These are phyloP conservation scores for Macropus fuliginosus DNA, from an alignment of 2,797 vertebrate genomes.

Conservation along the genomic window DNA sequence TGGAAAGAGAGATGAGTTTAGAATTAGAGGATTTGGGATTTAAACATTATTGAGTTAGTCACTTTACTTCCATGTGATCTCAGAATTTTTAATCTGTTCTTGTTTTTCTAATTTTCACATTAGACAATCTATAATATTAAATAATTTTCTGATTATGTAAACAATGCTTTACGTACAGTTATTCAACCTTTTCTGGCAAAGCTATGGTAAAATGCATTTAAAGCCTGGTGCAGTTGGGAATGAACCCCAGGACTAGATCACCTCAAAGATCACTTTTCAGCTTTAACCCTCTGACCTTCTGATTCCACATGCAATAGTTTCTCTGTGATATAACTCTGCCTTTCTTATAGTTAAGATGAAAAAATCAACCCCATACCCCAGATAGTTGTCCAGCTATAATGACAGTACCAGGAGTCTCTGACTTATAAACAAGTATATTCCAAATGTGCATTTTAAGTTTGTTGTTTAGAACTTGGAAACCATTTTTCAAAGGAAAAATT, in stretches of 20 bases:
- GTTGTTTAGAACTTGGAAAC: neutral
- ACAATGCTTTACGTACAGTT: neutral
- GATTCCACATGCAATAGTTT: neutral
- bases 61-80: neutral
- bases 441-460: neutral
- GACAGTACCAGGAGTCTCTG: neutral
- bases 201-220: neutral
- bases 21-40: neutral
- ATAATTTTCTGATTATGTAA: neutral
- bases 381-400: neutral
- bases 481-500: neutral
- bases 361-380: neutral
- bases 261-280: neutral
- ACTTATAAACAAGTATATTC: neutral
- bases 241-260: neutral
- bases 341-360: neutral
- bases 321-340: neutral
- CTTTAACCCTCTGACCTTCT: neutral
- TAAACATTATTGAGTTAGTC: neutral
- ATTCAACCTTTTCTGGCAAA: constrained; percentile 14
- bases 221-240: neutral
- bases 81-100: neutral
- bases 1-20: neutral
- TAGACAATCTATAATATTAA: neutral
- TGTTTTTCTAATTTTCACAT: neutral